Percentiles rank a stretch among this genome's conserved stretches.
Conservation (phyloP, 2,797 vertebrate species). For the Scleropages formosus region DNA sequence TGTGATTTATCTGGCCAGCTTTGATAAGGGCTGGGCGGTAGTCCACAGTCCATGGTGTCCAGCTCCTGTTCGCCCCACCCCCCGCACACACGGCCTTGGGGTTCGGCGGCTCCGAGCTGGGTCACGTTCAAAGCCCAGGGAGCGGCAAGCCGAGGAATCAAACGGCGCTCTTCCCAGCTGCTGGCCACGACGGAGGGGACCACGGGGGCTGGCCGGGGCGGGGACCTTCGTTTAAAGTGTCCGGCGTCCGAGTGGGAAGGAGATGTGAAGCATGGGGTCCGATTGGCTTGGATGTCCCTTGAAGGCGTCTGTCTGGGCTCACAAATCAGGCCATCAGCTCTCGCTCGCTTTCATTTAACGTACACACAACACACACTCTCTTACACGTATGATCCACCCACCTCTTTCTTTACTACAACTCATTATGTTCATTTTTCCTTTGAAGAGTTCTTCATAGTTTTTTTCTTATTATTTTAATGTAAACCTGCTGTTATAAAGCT, state of each 20-base stretch:
- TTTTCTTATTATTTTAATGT: too few relatives aligned
- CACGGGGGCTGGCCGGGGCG: neutral
- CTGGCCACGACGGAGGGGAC: conserved; percentile 8
- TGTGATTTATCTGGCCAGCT: conserved; percentile 60
- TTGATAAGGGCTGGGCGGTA: conserved; percentile 72
- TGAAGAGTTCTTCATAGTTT: too few relatives aligned
- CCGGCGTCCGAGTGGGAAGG: neutral
- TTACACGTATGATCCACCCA: neutral
- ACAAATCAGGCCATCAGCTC: conserved; percentile 6
- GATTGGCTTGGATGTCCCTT: neutral
- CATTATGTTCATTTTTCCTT: too few relatives aligned
- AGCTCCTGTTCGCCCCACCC: conserved; percentile 61
- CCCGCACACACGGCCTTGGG: conserved; percentile 50
- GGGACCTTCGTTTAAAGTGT: conserved; percentile 5
- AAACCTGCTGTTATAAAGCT: conserved; percentile 71
- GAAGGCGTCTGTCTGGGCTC: neutral
- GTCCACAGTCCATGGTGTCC: conserved; percentile 67
- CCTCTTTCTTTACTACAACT: too few relatives aligned
- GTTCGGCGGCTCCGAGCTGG: conserved; percentile 64
- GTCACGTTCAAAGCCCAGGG: conserved; percentile 51
- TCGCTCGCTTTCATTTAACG: neutral
- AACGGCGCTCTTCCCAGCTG: conserved; percentile 45
- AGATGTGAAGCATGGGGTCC: neutral
- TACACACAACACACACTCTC: neutral
- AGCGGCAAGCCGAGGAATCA: conserved; percentile 56